Percentiles rank a stretch among this genome's conserved stretches.
These are phyloP conservation scores for Enteromius viviparus DNA, from an alignment of 2,797 vertebrate genomes.

Conservation along the genomic window DNA sequence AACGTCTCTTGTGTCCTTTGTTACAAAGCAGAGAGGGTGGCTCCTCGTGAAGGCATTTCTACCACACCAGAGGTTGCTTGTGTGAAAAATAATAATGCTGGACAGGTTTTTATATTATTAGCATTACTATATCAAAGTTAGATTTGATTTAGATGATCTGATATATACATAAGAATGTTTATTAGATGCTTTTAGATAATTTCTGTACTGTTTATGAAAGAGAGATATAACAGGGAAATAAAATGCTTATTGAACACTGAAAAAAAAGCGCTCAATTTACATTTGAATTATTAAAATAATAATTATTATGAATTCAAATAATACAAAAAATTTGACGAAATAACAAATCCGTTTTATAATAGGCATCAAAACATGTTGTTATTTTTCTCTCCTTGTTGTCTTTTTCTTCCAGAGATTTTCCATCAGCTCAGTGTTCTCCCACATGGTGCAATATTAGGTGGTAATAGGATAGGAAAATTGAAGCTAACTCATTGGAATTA, in stretches of 20 bases:
- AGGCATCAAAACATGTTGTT: conserved; percentile 12
- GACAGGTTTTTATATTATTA: neutral
- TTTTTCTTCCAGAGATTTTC: conserved; percentile 38
- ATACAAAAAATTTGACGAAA: conserved; percentile 1
- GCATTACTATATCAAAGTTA: neutral
- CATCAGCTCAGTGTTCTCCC: conserved; percentile 68
- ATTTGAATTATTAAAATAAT: neutral
- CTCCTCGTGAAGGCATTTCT: conserved; percentile 37
- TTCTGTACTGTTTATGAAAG: neutral
- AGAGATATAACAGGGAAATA: neutral
- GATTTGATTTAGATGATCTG: neutral
- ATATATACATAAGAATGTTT: neutral
- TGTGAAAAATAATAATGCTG: conserved; percentile 2
- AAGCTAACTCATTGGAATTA: conserved; percentile 83
- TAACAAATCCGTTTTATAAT: conserved; percentile 2
- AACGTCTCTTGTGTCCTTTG: conserved; percentile 50
- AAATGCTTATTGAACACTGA: neutral
- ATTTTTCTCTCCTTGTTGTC: neutral
- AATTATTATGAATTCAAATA: conserved; percentile 12
- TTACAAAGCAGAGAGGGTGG: conserved; percentile 35
- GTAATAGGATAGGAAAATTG: conserved; percentile 84
- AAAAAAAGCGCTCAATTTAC: neutral
- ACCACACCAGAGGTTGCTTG: neutral
- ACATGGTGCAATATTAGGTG: conserved; percentile 75
- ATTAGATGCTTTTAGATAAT: neutral